Evolutionary conservation across 2,797 vertebrate genomes (phyloP).

Genomic region (Etheostoma perlongum): DNA sequence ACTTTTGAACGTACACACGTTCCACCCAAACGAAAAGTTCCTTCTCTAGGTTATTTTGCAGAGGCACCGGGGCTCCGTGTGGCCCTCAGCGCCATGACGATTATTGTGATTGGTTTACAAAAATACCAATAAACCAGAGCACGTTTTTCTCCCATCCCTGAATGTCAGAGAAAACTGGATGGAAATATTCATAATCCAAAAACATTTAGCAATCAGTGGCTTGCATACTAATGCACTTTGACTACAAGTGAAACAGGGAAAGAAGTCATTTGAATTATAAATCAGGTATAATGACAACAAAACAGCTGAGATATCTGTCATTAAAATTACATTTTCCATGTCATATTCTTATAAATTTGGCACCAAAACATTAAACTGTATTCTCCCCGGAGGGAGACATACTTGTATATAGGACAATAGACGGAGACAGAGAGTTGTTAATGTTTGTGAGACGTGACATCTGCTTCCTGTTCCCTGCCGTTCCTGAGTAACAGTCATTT

Average conservation of each 20-base stretch:
- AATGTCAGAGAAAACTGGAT: background rate
- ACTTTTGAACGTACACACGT: too few relatives aligned
- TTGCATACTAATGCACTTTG: conserved; percentile 27
- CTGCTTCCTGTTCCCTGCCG: conserved; percentile 30
- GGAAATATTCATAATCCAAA: conserved; percentile 34
- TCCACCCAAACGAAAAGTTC: too few relatives aligned
- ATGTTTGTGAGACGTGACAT: conserved; percentile 37
- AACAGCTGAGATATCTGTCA: conserved; percentile 14
- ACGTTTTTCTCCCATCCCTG: too few relatives aligned
- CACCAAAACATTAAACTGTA: background rate
- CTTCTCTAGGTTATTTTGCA: too few relatives aligned
- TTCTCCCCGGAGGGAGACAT: conserved; percentile 4
- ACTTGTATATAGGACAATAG: background rate
- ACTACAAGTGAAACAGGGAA: background rate
- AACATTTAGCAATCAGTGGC: conserved; percentile 16
- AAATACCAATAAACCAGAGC: too few relatives aligned
- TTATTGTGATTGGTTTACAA: too few relatives aligned
- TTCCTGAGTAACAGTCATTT: conserved; percentile 19
- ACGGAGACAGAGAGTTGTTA: conserved; percentile 17
- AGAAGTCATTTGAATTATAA: conserved; percentile 1
- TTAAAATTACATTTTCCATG: background rate
- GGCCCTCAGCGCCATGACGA: too few relatives aligned
- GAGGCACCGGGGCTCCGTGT: too few relatives aligned
- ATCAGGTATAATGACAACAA: background rate
- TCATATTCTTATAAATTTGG: background rate